Evolutionary conservation across 2,113 vertebrate genomes (phyloP), one percentile per base, ranked within the genome.

Genomic region (Trichechus manatus): DNA sequence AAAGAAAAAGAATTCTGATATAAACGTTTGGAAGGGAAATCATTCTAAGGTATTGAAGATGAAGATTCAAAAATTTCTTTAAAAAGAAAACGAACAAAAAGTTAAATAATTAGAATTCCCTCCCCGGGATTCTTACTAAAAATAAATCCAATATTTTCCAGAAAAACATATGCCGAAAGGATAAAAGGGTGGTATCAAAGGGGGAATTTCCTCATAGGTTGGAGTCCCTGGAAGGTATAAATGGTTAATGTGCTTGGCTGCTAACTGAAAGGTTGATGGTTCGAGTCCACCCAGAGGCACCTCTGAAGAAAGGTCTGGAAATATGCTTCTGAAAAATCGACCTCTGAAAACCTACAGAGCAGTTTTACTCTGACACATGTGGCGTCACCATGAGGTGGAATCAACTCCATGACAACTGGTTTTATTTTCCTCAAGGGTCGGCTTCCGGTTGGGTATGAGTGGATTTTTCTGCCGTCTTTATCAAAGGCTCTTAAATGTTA

Each of bases 81-180:
- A 93, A 97, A 72, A 91, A 42, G 36, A 84, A 85, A 79, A 83
- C 72, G 96, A 97, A 3, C 72, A 68, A 97, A 80, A 56, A 77
- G 47, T 44, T 39, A 93, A 74, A 42, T 80, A 23, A 42, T 78
- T 82, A n/a, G 87, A 90, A 4, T 3, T 9, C n/a, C 20, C 15
- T 81, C 13, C 27, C 22, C 14, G 68, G 56, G 29, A 86, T 74
- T 78, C 22, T 39, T 83, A 66, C 25, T 61, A 39, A 97, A 96
- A 97, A 83, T 74, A 95, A 93, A 95, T 93, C 53, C 74, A 74
- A 31, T 87, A 95, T 96, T 96, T 97, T 31, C 5, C 85, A 97
- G 89, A 84, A 92, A 95, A 97, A 79, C 19, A 56, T 72, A 66
- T 50, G 44, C 78, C 4, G 39, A 96, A 86, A 87, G 59, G 59